Evolutionary conservation across 2,797 vertebrate species (phyloP).

Genomic region (Enteromius anoplus): DNA sequence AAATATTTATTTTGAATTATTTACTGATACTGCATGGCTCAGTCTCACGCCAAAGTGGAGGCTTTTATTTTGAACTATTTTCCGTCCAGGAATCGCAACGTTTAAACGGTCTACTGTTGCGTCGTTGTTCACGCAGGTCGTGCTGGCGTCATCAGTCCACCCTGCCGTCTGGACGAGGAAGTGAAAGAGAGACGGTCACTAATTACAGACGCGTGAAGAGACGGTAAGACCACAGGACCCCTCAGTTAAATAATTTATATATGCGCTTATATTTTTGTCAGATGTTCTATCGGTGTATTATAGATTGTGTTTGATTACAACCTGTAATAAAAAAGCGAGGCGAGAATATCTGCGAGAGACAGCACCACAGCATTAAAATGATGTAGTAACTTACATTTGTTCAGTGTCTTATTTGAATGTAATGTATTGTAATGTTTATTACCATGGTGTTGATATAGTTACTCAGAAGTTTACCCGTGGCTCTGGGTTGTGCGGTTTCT

Average conservation of each 20-base stretch:
- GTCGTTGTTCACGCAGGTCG: background rate
- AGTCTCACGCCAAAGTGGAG: background rate
- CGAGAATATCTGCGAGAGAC: background rate
- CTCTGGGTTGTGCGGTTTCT: background rate
- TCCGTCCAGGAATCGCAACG: fast-evolving
- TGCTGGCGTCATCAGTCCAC: background rate
- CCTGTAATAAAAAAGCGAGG: background rate
- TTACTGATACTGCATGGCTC: background rate
- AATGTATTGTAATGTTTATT: background rate
- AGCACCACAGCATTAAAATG: background rate
- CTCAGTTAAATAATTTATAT: background rate
- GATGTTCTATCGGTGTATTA: background rate
- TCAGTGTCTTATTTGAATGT: background rate
- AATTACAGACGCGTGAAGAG: background rate
- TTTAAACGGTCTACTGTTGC: background rate
- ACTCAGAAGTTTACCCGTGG: background rate
- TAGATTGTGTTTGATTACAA: background rate
- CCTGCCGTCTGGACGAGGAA: background rate
- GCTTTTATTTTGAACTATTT: constrained; percentile 32
- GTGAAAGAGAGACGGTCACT: background rate
- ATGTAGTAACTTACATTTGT: background rate
- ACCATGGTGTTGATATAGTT: background rate
- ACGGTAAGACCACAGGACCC: background rate
- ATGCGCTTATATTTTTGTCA: background rate
- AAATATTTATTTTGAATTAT: background rate